A percentile compares a stretch with the other conserved stretches of the same genome.
phyloP scores from a whole-genome alignment of 2,797 vertebrate species.

The Pyrocephalus nanus region DNA sequence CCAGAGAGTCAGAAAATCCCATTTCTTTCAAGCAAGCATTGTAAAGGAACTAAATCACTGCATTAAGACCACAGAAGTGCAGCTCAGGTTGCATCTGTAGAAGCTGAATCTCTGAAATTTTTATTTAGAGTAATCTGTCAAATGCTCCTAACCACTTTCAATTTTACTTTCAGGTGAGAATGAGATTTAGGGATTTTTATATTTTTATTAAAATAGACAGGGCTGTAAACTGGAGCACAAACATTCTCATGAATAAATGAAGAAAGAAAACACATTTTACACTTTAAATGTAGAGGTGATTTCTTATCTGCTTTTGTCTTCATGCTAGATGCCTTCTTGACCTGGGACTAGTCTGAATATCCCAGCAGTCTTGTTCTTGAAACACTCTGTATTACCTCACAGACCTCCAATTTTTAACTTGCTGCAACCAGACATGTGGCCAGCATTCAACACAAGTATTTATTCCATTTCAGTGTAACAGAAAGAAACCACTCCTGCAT shows the following conservation, averaged over 20 bases:
- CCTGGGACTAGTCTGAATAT: neutral
- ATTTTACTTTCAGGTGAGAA: neutral
- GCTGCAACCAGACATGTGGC: neutral
- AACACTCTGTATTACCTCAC: neutral
- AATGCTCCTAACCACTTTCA: constrained; percentile 49
- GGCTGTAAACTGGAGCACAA: neutral
- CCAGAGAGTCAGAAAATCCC: constrained; percentile 43
- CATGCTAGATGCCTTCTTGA: neutral
- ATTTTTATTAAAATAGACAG: neutral
- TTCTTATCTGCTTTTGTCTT: neutral
- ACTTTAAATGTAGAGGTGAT: neutral
- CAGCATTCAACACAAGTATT: neutral
- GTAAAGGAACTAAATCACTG: neutral
- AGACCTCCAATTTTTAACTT: neutral
- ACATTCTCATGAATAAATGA: neutral
- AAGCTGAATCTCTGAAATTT: neutral
- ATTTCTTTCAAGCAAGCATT: constrained; percentile 22
- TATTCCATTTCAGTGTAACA: neutral
- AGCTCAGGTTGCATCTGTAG: constrained; percentile 41
- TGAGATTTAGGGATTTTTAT: neutral
- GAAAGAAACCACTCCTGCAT: neutral
- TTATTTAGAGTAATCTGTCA: neutral
- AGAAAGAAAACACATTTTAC: neutral
- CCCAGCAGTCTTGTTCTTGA: neutral
- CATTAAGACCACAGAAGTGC: constrained; percentile 58